Evolutionary conservation across 2,888 invertebrate species (phyloP), one percentile per base, ranked within the genome.

Genomic region (Amblyteles armatorius): DNA sequence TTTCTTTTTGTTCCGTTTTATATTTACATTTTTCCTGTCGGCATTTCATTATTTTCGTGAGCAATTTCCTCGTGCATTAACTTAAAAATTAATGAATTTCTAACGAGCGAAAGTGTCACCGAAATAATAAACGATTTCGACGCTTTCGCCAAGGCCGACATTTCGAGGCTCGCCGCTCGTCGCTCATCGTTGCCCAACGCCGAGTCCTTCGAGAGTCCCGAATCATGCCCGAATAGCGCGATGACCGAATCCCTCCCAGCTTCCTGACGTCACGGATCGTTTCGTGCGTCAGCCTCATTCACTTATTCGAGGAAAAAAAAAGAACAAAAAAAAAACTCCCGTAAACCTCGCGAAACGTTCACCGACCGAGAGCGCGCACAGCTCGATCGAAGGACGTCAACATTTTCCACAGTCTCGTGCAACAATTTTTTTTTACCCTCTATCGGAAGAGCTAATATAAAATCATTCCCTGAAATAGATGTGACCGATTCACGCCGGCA

Each of bases 391-490:
- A 84, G 81, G 81, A 81, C 84, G 69, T 65, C 84, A 44, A 84
- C 68, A 78, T 77, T 78, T 72, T 48, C 16, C 22, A 48, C 29
- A 52, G n/a, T 67, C 6, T 44, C 11, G 50, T 72, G 3, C 16
- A n/a, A 11, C 68, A 13, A 33, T 63, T 13, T 63, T 52, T 52
- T 29, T 81, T 84, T 84, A 73, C 81, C 81, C 84, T 83, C 81
- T 78, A 84, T 80, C 67, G 73, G 4, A 65, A 68, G 40, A 69
- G 67, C 65, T 50, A 65, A 67, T 60, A 44, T 72, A 36, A 22
- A 72, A 73, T 84, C 84, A 81, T 81, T 68, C 69, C 73, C 78
- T 84, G 84, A 84, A 84, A 84, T 84, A 84, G 84, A 84, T 81
- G 73, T 84, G 84, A 84, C 84, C 63, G 81, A 71, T 71, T 52